Evolutionary conservation across 2,797 vertebrate species (phyloP), one percentile per base, ranked within the genome.

Genomic region (Mus minutoides): DNA sequence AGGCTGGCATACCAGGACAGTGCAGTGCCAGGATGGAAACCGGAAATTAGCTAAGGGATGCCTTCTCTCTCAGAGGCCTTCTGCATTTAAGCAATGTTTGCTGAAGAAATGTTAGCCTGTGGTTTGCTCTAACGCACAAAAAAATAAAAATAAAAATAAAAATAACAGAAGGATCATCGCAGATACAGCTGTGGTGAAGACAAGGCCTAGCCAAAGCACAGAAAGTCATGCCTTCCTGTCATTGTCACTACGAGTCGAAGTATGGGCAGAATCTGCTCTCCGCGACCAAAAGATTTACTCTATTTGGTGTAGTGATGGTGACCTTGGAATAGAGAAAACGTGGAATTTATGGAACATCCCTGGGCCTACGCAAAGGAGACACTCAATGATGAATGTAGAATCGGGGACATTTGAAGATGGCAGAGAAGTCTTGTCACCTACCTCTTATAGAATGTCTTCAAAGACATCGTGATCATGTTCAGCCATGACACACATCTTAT

Each of bases 1-100:
- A 0, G 99, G 99, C 88, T 99, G 99, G 99, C 99, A 99, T 98
- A 99, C 99, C 94, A 99, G 99, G 98, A 99, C 99, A 31, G 99
- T 99, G 84, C 99, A 99, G 97, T 99, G 99, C 97, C 99, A 99
- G 97, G 99, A 99, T 3, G 98, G 95, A 6, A 98, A 99, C 26
- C 99, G 99, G n/a, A 99, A 99, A 93, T 98, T 99, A 97, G 99
- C 99, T 7, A 99, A 99, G 97, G 99, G 99, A 37, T 99, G 99
- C 96, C 93, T 98, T 58, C 98, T 99, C 76, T 97, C 98, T 29
- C 98, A 98, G 92, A 99, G 99, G 94, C 99, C 99, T 14, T 99
- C 99, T 0, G 99, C 99, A 0, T 99, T 99, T 98, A 99, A 99
- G 98, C 99, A 99, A 94, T 99, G 99, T 98, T 98, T 99, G 98